phyloP scores from a whole-genome alignment of 1,140 invertebrate genomes.

The Leucophenga varia region DNA sequence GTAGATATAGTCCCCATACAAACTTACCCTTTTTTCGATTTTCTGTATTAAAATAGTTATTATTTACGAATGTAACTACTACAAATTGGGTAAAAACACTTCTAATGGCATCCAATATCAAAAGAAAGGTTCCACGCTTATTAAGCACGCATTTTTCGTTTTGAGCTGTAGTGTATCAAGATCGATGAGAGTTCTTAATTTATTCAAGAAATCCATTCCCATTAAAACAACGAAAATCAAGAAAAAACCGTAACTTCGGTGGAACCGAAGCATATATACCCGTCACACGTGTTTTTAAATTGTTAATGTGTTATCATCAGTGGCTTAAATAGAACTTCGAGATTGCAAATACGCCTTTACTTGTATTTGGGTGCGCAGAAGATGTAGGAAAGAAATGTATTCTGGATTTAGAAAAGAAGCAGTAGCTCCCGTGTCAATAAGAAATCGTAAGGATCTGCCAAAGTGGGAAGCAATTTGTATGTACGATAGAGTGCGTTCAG shows the following conservation, averaged over 20 bases:
- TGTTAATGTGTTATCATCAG: too few relatives aligned
- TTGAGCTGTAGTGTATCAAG: background rate
- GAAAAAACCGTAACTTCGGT: too few relatives aligned
- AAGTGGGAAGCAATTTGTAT: background rate
- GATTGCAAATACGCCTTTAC: background rate
- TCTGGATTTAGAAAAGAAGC: conserved; percentile 8
- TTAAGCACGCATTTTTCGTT: background rate
- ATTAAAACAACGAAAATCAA: conserved; percentile 2
- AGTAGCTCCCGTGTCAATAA: conserved; percentile 6
- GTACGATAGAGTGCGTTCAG: background rate
- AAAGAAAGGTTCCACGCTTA: too few relatives aligned
- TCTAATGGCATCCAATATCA: too few relatives aligned
- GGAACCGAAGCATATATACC: too few relatives aligned
- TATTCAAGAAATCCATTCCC: background rate
- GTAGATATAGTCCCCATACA: too few relatives aligned
- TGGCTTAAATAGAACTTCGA: conserved; percentile 8
- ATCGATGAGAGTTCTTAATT: background rate
- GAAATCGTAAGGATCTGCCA: background rate
- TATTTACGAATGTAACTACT: too few relatives aligned
- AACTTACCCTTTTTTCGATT: too few relatives aligned
- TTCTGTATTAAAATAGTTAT: too few relatives aligned
- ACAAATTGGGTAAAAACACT: too few relatives aligned
- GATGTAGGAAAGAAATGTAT: background rate
- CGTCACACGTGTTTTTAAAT: too few relatives aligned
- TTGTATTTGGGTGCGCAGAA: background rate